Conservation (phyloP, 1,140 invertebrate species). For the Psix sp. region DNA sequence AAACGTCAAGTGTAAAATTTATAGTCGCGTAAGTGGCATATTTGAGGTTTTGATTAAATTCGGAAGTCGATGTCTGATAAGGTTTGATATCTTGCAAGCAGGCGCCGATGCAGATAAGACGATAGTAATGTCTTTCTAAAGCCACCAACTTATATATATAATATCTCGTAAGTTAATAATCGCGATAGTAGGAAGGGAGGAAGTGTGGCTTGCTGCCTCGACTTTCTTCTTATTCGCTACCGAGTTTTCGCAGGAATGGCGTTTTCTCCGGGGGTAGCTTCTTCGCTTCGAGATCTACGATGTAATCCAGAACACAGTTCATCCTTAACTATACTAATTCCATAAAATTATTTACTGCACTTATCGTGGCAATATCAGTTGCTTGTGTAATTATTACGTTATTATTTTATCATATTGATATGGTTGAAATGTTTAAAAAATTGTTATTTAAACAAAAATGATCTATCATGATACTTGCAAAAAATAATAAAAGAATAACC, state of each 20-base stretch:
- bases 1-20: slow-evolving; percentile 24
- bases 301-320: slow-evolving; percentile 48
- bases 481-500: too few relatives aligned
- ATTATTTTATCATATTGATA: too few relatives aligned
- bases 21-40: slow-evolving; percentile 34
- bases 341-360: too few relatives aligned
- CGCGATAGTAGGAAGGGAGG: slow-evolving; percentile 52
- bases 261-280: slow-evolving; percentile 20
- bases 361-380: too few relatives aligned
- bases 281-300: slow-evolving; percentile 16
- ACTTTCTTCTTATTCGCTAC: slow-evolving; percentile 39
- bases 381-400: too few relatives aligned
- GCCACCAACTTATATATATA: slow-evolving; percentile 19
- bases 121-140: slow-evolving; percentile 34
- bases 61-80: slow-evolving; percentile 32
- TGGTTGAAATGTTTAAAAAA: too few relatives aligned
- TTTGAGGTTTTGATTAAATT: slow-evolving; percentile 28
- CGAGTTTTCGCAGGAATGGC: slow-evolving; percentile 36
- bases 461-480: too few relatives aligned
- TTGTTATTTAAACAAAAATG: too few relatives aligned
- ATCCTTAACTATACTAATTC: slow-evolving; percentile 35
- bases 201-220: slow-evolving; percentile 27
- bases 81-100: slow-evolving; percentile 26
- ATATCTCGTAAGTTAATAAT: slow-evolving; percentile 58
- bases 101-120: slow-evolving; percentile 33